Conservation (phyloP, 2,113 vertebrate genomes). For the Tychaedon coryphoeus region DNA sequence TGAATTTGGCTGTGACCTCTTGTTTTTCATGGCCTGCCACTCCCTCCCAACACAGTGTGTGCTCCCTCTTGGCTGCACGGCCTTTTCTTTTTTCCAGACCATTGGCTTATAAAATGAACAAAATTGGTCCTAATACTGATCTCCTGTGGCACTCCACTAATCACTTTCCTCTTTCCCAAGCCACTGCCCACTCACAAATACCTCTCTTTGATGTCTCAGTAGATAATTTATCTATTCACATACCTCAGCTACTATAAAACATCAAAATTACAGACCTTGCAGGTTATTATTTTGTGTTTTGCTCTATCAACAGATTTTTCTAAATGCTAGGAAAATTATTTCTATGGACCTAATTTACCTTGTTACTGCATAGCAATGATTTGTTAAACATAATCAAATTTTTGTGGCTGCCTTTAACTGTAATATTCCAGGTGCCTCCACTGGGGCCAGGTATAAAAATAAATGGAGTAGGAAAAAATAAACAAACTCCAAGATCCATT, state of each 20-base stretch:
- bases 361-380: slow-evolving; percentile 12
- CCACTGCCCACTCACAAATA: slow-evolving; percentile 35
- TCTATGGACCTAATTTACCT: slow-evolving; percentile 23
- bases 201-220: slow-evolving; percentile 48
- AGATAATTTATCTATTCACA: slow-evolving; percentile 56
- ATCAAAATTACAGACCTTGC: slow-evolving; percentile 49
- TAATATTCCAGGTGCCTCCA: slow-evolving; percentile 9
- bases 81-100: slow-evolving; percentile 51
- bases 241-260: slow-evolving; percentile 39
- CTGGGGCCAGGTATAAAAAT: neutral
- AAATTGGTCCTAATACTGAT: slow-evolving; percentile 48
- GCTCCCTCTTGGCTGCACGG: neutral
- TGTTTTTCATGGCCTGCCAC: neutral
- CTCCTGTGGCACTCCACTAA: slow-evolving; percentile 47
- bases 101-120: slow-evolving; percentile 62
- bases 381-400: slow-evolving; percentile 49
- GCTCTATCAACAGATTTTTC: slow-evolving; percentile 49
- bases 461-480: neutral
- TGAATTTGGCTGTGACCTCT: neutral
- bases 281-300: slow-evolving; percentile 56
- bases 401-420: slow-evolving; percentile 47
- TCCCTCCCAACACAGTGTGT: neutral
- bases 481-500: neutral
- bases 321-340: slow-evolving; percentile 37
- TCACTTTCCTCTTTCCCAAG: slow-evolving; percentile 50